These are phyloP conservation scores for Lasaia peninsularis DNA, from an alignment of 1,140 invertebrate species.

Conservation along the genomic window DNA sequence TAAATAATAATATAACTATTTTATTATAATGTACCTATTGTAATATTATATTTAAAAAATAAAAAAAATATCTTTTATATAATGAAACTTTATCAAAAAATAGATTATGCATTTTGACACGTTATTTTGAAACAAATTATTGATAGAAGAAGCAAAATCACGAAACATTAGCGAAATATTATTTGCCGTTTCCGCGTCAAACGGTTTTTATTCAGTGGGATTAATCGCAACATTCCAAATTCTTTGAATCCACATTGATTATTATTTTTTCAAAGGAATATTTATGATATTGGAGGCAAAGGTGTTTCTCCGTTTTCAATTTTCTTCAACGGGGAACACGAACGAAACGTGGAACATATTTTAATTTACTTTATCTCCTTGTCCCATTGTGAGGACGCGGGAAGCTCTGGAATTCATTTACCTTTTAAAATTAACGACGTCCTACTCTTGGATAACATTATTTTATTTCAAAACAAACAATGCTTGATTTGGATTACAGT, in stretches of 20 bases:
- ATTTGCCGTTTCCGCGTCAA: too few relatives aligned
- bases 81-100: too few relatives aligned
- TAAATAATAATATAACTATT: too few relatives aligned
- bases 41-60: too few relatives aligned
- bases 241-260: neutral
- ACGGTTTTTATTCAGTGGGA: neutral
- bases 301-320: slow-evolving; percentile 7
- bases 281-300: neutral
- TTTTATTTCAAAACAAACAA: neutral
- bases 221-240: neutral
- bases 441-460: slow-evolving; percentile 12
- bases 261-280: slow-evolving; percentile 1
- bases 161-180: too few relatives aligned
- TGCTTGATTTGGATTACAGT: slow-evolving; percentile 14
- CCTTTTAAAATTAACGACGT: slow-evolving; percentile 16
- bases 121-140: too few relatives aligned
- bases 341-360: slow-evolving; percentile 17
- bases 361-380: slow-evolving; percentile 20
- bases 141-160: too few relatives aligned
- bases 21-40: too few relatives aligned
- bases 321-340: slow-evolving; percentile 14
- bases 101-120: too few relatives aligned
- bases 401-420: neutral
- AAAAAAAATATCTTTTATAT: too few relatives aligned
- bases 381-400: neutral